Evolutionary conservation across 2,888 invertebrate genomes (phyloP).

Genomic region (Smittia sp.): DNA sequence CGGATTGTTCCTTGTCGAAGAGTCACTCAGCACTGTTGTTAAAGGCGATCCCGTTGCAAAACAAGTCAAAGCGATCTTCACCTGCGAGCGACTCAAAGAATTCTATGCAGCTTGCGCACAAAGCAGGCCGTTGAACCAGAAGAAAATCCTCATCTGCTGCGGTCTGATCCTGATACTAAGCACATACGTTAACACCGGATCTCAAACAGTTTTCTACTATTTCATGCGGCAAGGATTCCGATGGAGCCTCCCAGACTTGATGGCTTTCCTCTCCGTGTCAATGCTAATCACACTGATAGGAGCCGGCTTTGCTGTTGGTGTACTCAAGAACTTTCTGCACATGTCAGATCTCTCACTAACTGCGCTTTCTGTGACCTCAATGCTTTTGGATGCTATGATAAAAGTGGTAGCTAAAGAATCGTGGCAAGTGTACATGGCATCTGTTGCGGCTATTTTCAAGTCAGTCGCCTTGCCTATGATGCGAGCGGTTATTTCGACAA

Average conservation of each 20-base stretch:
- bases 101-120: neutral
- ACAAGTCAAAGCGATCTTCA: neutral
- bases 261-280: slow-evolving; percentile 47
- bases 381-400: slow-evolving; percentile 50
- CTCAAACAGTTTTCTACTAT: neutral
- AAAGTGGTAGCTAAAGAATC: slow-evolving; percentile 49
- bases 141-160: neutral
- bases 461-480: slow-evolving; percentile 59
- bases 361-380: slow-evolving; percentile 48
- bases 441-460: slow-evolving; percentile 48
- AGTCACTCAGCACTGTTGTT: no score
- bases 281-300: slow-evolving; percentile 46
- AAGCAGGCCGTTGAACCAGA: neutral
- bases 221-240: slow-evolving; percentile 44
- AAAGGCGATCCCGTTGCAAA: neutral
- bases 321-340: neutral
- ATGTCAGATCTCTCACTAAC: slow-evolving; percentile 45
- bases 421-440: slow-evolving; percentile 57
- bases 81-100: neutral
- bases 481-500: slow-evolving; percentile 61
- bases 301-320: slow-evolving; percentile 48
- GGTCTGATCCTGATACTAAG: neutral
- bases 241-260: slow-evolving; percentile 51
- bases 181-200: neutral
- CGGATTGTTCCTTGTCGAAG: neutral